Conservation (phyloP, 2,797 vertebrate species). For the Pipistrellus nathusii region DNA sequence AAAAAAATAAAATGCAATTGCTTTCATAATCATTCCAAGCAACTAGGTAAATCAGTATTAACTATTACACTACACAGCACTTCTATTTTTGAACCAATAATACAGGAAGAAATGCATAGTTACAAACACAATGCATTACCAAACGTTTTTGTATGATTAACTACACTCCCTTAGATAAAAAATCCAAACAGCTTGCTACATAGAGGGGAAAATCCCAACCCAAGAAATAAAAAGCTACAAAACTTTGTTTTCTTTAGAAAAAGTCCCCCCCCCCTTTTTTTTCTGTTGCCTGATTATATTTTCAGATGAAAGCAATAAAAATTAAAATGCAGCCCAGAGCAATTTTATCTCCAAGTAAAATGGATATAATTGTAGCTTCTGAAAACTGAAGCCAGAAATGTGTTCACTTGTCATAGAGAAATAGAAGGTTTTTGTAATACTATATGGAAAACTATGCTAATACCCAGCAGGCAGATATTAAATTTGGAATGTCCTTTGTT, state of each 20-base stretch:
- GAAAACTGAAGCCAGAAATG: not conserved
- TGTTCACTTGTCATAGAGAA: not conserved
- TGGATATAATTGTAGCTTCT: conserved; percentile 23
- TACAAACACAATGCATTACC: not conserved
- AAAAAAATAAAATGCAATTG: not conserved
- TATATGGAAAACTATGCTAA: not conserved
- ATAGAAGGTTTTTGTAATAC: not conserved
- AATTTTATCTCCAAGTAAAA: conserved; percentile 58
- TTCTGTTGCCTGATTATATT: not conserved
- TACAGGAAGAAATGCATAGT: not conserved
- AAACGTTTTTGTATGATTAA: not conserved
- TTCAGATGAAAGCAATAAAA: conserved; percentile 51
- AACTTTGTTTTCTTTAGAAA: not conserved
- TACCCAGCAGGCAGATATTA: not conserved
- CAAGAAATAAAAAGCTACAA: not conserved
- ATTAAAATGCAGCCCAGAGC: conserved; percentile 47
- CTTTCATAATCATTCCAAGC: conserved; percentile 24
- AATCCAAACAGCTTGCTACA: not conserved
- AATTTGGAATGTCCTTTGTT: not conserved
- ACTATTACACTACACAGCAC: not conserved
- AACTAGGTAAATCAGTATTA: not conserved
- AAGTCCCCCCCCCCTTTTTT: not conserved
- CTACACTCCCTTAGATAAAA: not conserved
- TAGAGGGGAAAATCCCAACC: accelerated
- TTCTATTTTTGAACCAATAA: not conserved